Evolutionary conservation across 2,797 vertebrate species (phyloP), one percentile per base, ranked within the genome.

Genomic region (Sebastes itinus): DNA sequence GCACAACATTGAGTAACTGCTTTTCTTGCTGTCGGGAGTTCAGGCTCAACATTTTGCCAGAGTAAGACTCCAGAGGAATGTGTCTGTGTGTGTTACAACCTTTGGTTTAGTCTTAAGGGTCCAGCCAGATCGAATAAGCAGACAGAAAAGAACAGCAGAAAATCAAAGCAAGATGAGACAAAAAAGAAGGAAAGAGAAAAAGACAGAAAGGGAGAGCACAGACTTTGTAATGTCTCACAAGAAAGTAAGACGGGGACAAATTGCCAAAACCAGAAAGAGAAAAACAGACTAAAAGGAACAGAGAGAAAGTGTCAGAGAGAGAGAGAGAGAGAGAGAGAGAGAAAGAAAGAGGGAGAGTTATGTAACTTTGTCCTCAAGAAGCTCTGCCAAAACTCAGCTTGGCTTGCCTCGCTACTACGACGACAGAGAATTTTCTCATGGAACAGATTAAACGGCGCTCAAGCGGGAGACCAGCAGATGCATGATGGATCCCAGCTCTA

Each of bases 341-440:
- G 63, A 65, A 12, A 46, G 35, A 54, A 12, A 69, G 59, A 62
- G 70, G 25, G 71, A 27, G 78, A 11, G 81, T 93, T 92, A 92
- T 32, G 72, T 86, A 93, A 94, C 85, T 69, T 76, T 77, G 84
- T 92, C 89, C 83, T 89, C 62, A 77, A 67, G 78, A 73, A 77
- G 14, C 83, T 58, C 77, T 84, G 89, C 92, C 91, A 92, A 75
- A 89, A 84, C 62, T 80, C 46, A n/a, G 38, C 90, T 90, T 82
- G 90, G 87, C 89, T 82, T 30, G 55, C 32, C 77, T 49, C 54
- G 2, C 80, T 87, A 86, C 86, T 88, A 92, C 86, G 25, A 84
- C 69, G 71, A 66, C 79, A 54, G 77, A 86, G 81, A 22, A 90
- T 84, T 87, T 92, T 93, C 88, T 92, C 92, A 91, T 90, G 90